Evolutionary conservation across 2,797 vertebrate genomes (phyloP).

Genomic region (Alfaro cultratus): DNA sequence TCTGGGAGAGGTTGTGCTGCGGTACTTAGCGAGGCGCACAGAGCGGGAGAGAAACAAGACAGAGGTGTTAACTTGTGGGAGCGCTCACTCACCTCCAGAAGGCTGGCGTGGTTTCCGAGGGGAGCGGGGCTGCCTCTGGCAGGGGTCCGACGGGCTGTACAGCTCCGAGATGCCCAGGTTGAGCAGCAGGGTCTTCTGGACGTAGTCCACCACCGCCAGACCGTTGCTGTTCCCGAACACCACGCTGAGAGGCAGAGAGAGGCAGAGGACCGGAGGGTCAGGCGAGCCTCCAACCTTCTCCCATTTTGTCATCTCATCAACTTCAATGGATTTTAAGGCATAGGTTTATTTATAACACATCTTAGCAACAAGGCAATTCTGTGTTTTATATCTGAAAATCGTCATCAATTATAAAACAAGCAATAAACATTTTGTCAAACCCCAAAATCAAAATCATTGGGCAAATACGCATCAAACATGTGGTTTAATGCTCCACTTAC

Average conservation of each 20-base stretch:
- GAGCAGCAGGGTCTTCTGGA: slow-evolving; percentile 94
- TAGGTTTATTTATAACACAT: no score
- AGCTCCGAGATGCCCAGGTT: slow-evolving; percentile 92
- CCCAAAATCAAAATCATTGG: no score
- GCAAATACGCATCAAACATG: no score
- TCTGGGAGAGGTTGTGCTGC: neutral
- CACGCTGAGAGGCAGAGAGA: slow-evolving; percentile 80
- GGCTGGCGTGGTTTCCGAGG: slow-evolving; percentile 92
- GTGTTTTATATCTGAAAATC: no score
- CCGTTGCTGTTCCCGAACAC: slow-evolving; percentile 97
- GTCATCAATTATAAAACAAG: no score
- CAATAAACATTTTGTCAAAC: no score
- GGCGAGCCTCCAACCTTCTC: neutral
- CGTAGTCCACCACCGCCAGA: slow-evolving; percentile 95
- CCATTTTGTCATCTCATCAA: neutral
- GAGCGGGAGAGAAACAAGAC: neutral
- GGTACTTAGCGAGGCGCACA: neutral
- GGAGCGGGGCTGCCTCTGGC: slow-evolving; percentile 91
- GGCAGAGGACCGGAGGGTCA: no score
- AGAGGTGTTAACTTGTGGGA: neutral
- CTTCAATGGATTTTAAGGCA: neutral
- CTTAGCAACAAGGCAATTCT: no score
- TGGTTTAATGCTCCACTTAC: no score
- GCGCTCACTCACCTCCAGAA: slow-evolving; percentile 87
- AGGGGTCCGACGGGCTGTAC: slow-evolving; percentile 92